phyloP scores from a whole-genome alignment of 1,140 invertebrate genomes.

The Hylaeus anthracinus region DNA sequence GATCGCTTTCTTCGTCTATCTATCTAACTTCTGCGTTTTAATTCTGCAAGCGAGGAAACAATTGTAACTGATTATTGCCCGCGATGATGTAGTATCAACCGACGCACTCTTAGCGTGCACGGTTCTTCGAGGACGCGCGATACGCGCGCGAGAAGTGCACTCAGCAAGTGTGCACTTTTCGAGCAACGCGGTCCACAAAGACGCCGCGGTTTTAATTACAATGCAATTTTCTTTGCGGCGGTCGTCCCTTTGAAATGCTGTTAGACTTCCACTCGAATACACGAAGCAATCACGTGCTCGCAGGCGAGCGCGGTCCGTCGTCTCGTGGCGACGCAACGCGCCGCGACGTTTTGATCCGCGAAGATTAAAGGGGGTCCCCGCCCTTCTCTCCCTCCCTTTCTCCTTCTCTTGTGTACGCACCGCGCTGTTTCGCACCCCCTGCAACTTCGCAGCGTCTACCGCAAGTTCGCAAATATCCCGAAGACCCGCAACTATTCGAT shows the following conservation, averaged over 20 bases:
- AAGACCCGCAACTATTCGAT: slow-evolving; percentile 29
- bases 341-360: slow-evolving; percentile 76
- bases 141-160: slow-evolving; percentile 9
- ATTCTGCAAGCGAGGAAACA: slow-evolving; percentile 1
- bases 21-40: not conserved
- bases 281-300: slow-evolving; percentile 77
- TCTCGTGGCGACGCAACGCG: slow-evolving; percentile 27
- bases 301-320: slow-evolving; percentile 53
- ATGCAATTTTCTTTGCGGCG: slow-evolving; percentile 78
- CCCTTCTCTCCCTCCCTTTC: slow-evolving; percentile 32
- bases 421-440: slow-evolving; percentile 29
- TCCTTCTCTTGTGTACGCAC: slow-evolving; percentile 36
- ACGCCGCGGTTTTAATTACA: slow-evolving; percentile 76
- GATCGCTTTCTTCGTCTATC: not conserved
- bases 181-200: slow-evolving; percentile 21
- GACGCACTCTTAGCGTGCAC: not conserved
- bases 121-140: not conserved
- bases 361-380: slow-evolving; percentile 77
- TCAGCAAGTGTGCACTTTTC: slow-evolving; percentile 19
- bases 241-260: slow-evolving; percentile 77
- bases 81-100: not conserved
- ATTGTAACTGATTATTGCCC: slow-evolving; percentile 7
- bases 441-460: slow-evolving; percentile 30
- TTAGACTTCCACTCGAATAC: slow-evolving; percentile 79
- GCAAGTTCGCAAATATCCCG: slow-evolving; percentile 67